A percentile compares a stretch with the other conserved stretches of the same genome.
Conservation (phyloP, 2,888 invertebrate species). For the Nomada goodeniana region DNA sequence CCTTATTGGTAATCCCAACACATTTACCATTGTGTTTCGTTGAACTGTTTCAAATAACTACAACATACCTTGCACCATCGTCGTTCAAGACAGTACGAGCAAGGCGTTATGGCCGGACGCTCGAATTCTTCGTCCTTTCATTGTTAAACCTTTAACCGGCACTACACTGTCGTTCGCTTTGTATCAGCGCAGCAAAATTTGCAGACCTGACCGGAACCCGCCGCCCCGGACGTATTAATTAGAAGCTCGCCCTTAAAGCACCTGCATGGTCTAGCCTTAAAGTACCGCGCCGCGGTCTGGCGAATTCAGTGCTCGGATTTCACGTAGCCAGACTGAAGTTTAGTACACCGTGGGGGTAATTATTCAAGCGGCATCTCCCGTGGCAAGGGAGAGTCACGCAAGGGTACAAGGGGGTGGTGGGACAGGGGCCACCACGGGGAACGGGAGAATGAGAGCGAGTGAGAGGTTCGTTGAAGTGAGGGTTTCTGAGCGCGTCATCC, state of each 20-base stretch:
- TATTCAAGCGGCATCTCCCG: conserved; percentile 83
- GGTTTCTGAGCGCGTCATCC: conserved; percentile 78
- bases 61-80: no score
- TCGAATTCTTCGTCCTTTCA: conserved; percentile 53
- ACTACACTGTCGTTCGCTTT: conserved; percentile 47
- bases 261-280: conserved; percentile 78
- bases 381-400: conserved; percentile 77
- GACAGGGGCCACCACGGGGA: conserved; percentile 42
- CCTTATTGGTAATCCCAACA: no score
- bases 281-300: conserved; percentile 77
- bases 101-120: neutral
- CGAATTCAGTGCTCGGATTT: conserved; percentile 82
- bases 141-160: conserved; percentile 47
- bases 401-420: conserved; percentile 68
- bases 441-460: conserved; percentile 57
- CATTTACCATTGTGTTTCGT: no score
- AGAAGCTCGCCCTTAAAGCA: conserved; percentile 78
- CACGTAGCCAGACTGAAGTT: conserved; percentile 78
- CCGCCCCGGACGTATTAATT: conserved; percentile 77
- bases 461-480: conserved; percentile 51
- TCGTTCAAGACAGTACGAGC: no score
- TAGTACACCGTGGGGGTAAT: conserved; percentile 82
- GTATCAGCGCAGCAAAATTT: conserved; percentile 66
- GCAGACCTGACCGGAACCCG: conserved; percentile 61
- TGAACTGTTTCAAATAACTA: no score